A percentile compares a stretch with the other conserved stretches of the same genome.
phyloP scores from a whole-genome alignment of 2,113 vertebrate species.

The Plecturocebus donacophilus region DNA sequence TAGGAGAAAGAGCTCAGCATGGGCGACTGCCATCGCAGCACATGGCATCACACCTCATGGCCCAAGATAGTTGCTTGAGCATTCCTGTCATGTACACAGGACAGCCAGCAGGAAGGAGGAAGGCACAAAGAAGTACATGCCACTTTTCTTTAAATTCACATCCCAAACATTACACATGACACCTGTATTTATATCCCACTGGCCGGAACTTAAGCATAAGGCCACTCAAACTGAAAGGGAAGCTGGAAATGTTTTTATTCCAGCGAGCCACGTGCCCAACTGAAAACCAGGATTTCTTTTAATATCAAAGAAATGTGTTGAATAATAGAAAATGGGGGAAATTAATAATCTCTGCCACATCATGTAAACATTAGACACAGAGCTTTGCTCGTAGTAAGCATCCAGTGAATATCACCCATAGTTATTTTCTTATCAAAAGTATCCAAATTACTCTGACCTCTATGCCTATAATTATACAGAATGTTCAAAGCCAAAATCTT shows the following conservation, averaged over 20 bases:
- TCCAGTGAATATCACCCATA: neutral
- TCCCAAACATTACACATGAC: neutral
- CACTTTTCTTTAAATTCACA: neutral
- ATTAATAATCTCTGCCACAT: neutral
- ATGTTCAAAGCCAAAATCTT: slow-evolving; percentile 2
- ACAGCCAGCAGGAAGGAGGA: neutral
- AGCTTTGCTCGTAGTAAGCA: neutral
- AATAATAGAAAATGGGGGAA: neutral
- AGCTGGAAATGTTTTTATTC: neutral
- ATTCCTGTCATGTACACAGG: neutral
- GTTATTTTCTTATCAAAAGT: neutral
- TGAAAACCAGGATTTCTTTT: neutral
- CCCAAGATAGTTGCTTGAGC: neutral
- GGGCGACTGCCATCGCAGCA: neutral
- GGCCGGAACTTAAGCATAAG: neutral
- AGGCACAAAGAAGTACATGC: neutral
- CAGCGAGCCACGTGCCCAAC: neutral
- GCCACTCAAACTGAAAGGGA: neutral
- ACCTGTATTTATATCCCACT: neutral
- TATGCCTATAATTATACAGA: neutral
- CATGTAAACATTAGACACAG: neutral
- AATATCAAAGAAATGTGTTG: neutral
- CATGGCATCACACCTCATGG: neutral
- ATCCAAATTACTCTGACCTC: neutral
- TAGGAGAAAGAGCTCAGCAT: neutral